Conservation (phyloP, 2,113 vertebrate species). For the Lanius collurio region DNA sequence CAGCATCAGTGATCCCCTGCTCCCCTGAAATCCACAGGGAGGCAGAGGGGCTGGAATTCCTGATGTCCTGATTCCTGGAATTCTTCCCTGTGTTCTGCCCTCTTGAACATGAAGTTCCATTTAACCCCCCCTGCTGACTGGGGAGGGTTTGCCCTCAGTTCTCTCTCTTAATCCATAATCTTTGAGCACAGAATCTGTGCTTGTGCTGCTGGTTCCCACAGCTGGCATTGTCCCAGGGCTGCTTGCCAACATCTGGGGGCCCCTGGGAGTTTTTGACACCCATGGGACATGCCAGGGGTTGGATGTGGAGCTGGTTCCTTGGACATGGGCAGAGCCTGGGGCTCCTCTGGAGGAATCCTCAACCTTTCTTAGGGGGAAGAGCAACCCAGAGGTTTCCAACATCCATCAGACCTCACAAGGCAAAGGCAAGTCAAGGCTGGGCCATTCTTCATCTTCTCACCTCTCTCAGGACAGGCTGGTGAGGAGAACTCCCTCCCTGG, state of each 20-base stretch:
- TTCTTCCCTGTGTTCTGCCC: not conserved
- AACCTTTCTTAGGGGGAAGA: not conserved
- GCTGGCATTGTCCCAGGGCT: not conserved
- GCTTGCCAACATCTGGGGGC: not conserved
- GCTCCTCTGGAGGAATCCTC: not conserved
- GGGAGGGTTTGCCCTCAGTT: not conserved
- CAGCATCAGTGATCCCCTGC: not conserved
- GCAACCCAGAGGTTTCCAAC: not conserved
- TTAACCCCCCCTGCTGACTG: not conserved
- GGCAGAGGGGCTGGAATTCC: not conserved
- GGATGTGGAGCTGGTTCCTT: not conserved
- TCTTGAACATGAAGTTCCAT: not conserved
- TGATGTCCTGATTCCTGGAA: not conserved
- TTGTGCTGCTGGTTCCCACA: not conserved
- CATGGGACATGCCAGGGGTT: accelerated
- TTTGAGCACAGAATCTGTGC: not conserved
- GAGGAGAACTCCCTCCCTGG: not conserved
- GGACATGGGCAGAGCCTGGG: not conserved
- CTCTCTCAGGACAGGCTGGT: not conserved
- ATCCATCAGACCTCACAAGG: not conserved
- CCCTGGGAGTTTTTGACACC: not conserved
- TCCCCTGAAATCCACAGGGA: not conserved
- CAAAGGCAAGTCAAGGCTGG: not conserved
- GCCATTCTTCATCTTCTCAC: not conserved
- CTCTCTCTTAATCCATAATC: not conserved